Evolutionary conservation across 1,140 invertebrate genomes (phyloP).

Genomic region (Frieseomelitta varia): DNA sequence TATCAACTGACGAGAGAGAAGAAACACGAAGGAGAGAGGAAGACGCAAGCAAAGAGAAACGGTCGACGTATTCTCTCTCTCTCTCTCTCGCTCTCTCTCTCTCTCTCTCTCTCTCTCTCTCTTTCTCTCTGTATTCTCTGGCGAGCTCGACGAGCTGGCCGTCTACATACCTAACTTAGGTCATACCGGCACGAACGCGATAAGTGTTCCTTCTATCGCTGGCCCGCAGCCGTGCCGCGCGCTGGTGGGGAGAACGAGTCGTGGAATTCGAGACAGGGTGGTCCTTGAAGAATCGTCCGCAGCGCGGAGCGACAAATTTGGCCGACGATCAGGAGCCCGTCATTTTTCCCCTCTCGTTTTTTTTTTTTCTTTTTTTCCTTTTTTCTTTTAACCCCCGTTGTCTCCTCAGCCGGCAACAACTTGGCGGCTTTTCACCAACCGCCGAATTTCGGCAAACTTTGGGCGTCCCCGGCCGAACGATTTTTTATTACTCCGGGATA

Average conservation of each 20-base stretch:
- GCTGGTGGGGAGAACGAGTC: constrained; percentile 55
- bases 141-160: constrained; percentile 22
- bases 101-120: no score
- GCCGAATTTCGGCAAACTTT: no score
- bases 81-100: constrained; percentile 1
- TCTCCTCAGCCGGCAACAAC: background rate
- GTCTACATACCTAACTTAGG: constrained; percentile 64
- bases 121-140: constrained; percentile 31
- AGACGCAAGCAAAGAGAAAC: background rate
- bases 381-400: background rate
- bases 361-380: no score
- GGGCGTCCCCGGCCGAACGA: no score
- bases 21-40: background rate
- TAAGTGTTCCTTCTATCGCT: constrained; percentile 66
- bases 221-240: background rate
- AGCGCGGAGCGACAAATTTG: constrained; percentile 32
- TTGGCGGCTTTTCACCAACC: no score
- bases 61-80: constrained; percentile 1
- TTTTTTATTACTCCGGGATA: no score
- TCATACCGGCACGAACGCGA: constrained; percentile 65
- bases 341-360: background rate
- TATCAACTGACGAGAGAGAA: background rate
- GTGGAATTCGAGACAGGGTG: constrained; percentile 72
- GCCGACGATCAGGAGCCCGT: constrained; percentile 19
- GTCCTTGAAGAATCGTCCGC: constrained; percentile 64